phyloP scores from a whole-genome alignment of 2,113 vertebrate genomes.

The Ardeotis arabs region DNA sequence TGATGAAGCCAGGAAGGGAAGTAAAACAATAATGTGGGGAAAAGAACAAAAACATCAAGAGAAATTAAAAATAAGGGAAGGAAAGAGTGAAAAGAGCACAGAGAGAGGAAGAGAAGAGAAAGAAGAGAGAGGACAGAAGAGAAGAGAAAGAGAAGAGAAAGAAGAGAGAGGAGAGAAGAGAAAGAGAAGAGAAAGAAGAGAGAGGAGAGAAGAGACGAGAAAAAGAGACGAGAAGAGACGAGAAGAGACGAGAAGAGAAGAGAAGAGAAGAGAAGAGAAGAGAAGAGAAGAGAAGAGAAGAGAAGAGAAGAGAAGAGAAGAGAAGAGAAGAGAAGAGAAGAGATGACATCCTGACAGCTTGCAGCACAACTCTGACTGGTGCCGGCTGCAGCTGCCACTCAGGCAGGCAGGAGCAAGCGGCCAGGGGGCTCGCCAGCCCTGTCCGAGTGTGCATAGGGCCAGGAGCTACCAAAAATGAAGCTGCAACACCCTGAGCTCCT shows the following conservation, averaged over 20 bases:
- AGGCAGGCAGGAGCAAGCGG: background rate
- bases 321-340: background rate
- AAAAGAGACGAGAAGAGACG: too few species aligned
- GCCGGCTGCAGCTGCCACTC: background rate
- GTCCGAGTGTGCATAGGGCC: accelerated
- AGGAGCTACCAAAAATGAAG: background rate
- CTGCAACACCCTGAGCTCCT: background rate
- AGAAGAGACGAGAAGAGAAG: too few species aligned
- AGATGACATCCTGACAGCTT: background rate
- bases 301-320: background rate
- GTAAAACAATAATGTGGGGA: background rate
- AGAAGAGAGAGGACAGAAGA: background rate
- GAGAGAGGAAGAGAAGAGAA: background rate
- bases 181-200: background rate
- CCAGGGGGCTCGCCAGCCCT: accelerated
- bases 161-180: background rate
- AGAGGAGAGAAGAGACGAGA: background rate
- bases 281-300: background rate
- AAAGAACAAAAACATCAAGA: background rate
- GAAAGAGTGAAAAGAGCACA: background rate
- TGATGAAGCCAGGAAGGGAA: background rate
- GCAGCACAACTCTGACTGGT: background rate
- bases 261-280: background rate
- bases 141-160: background rate
- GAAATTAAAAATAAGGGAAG: background rate